A percentile compares a stretch with the other conserved stretches of the same genome.
phyloP scores from a whole-genome alignment of 2,888 invertebrate genomes.

The Rhagonycha fulva region DNA sequence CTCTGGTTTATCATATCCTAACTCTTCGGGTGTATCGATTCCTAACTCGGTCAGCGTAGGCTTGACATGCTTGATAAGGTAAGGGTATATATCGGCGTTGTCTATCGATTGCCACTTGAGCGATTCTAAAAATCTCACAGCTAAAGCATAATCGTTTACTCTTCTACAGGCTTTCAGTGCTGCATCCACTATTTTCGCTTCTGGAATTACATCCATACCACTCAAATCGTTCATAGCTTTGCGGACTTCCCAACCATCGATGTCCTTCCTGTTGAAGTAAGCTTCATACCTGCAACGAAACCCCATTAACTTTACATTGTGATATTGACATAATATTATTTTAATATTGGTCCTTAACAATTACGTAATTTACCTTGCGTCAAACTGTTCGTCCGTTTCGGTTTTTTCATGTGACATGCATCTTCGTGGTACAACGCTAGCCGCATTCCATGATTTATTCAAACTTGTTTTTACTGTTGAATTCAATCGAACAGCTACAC shows the following conservation, averaged over 20 bases:
- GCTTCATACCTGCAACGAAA: conserved; percentile 67
- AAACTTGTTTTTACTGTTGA: conserved; percentile 49
- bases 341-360: conserved; percentile 46
- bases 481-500: conserved; percentile 55
- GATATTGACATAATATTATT: background rate
- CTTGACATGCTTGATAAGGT: conserved; percentile 85
- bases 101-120: conserved; percentile 86
- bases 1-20: conserved; percentile 97
- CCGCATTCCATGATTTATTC: conserved; percentile 38
- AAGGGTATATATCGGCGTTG: conserved; percentile 82
- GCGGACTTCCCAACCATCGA: conserved; percentile 94
- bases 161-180: conserved; percentile 90
- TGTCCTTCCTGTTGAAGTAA: conserved; percentile 83
- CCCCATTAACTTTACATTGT: background rate
- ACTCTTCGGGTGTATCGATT: conserved; percentile 89
- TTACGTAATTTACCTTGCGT: conserved; percentile 68
- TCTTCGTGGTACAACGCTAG: conserved; percentile 36
- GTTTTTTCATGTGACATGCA: conserved; percentile 55
- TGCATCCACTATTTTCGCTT: conserved; percentile 85
- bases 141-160: conserved; percentile 92
- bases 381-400: conserved; percentile 86
- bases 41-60: conserved; percentile 94
- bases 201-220: conserved; percentile 91
- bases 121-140: conserved; percentile 90
- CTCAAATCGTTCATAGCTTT: conserved; percentile 88